phyloP scores from a whole-genome alignment of 1,140 invertebrate genomes.

The Drosophila albomicans region DNA sequence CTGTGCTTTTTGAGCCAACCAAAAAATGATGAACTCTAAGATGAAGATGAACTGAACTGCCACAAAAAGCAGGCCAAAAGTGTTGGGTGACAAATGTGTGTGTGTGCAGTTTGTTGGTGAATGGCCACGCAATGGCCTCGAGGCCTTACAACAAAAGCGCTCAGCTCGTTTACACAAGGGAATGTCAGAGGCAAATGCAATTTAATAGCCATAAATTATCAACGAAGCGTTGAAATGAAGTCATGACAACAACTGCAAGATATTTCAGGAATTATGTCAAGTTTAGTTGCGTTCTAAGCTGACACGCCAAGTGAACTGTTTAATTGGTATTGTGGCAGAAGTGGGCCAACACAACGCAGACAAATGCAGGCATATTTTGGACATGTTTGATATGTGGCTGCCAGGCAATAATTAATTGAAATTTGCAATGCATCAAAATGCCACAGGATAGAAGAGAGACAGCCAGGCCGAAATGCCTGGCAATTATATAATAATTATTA shows the following conservation, averaged over 20 bases:
- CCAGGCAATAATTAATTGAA: conserved; percentile 46
- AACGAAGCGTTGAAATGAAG: conserved; percentile 56
- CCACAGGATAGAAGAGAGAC: conserved; percentile 13
- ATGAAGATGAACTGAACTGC: conserved; percentile 9
- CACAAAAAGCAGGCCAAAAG: conserved; percentile 44
- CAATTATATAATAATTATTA: conserved; percentile 57
- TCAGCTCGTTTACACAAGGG: not conserved
- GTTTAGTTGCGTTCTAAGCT: not conserved
- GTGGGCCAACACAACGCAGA: conserved; percentile 28
- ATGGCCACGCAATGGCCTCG: conserved; percentile 27
- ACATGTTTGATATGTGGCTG: conserved; percentile 24
- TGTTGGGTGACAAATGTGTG: conserved; percentile 53
- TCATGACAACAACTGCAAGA: conserved; percentile 17
- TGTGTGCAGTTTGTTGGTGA: conserved; percentile 18
- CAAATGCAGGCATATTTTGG: conserved; percentile 13
- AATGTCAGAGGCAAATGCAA: conserved; percentile 54
- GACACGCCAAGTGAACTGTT: conserved; percentile 21
- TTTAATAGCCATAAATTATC: conserved; percentile 68
- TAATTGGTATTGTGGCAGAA: conserved; percentile 45
- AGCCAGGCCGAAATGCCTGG: conserved; percentile 10
- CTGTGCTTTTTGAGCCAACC: conserved; percentile 10
- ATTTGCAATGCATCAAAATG: conserved; percentile 44
- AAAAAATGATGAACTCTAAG: not conserved
- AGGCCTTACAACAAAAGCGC: conserved; percentile 15
- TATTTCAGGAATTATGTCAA: not conserved